Base-by-base conservation (phyloP, 1,140 invertebrate genomes). In the Hyles vespertilio region DNA sequence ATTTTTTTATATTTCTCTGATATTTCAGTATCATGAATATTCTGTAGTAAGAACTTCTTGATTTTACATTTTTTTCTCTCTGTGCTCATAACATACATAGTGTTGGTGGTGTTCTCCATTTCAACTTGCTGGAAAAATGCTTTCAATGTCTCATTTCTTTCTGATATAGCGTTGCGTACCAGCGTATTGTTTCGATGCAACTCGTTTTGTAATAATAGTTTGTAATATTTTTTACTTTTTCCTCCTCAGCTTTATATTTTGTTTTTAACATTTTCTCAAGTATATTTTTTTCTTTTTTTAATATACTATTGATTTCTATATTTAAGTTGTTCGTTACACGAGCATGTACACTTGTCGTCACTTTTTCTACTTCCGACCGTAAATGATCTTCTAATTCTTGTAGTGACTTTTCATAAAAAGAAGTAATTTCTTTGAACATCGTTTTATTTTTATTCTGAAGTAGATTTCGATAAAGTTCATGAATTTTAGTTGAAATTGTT, bases 21-120 rank as follows among this genome's bases (percentile, higher is more conserved):
- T 48, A 81, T 55, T 69, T 84, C 77, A 7, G 50, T 54, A 34
- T 49, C 65, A 36, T 81, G 79, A 65, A 69, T 65, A 54, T 70
- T 79, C 59, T 87, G 69, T 60, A 87, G 51, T 8, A 83, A 32
- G 48, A 89, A 73, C 63, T 81, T 66, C 59, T 78, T 77, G 3
- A 89, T 76, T 72, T 65, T 77, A 71, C 82, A 87, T 65, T 84
- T 89, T 65, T 84, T 89, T 63, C 85, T 70, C 67, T 89, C 84
- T 7, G 72, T 69, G 45, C 78, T 79, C 76, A 89, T 79, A 33
- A 89, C 61, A 63, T 87, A 89, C 79, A 87, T 86, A 12, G 76
- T 77, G 51, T 76, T 77, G 5, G 85, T 84, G 36, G 78, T 59
- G 57, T 73, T 78, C 67, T 84, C 75, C 34, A 73, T 61, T 57